These are phyloP conservation scores for Diachasmimorpha longicaudata DNA, from an alignment of 1,140 invertebrate genomes.

Conservation along the genomic window DNA sequence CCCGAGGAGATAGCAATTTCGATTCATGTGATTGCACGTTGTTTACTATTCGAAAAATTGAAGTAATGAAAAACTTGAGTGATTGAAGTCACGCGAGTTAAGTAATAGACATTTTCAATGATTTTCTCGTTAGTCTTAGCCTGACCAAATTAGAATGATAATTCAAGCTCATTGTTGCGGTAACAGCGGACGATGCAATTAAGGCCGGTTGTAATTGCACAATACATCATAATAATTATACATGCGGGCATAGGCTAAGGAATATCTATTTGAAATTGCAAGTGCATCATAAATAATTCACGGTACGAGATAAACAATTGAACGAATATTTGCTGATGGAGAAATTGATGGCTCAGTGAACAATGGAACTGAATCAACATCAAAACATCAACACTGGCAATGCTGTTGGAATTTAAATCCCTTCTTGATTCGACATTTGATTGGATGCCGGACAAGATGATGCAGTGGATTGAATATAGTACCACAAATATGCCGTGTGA, in stretches of 20 bases:
- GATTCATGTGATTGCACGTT: not conserved
- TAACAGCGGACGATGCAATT: slow-evolving; percentile 7
- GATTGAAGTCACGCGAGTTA: slow-evolving; percentile 14
- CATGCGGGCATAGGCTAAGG: not conserved
- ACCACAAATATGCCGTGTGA: slow-evolving; percentile 35
- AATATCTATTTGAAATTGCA: not conserved
- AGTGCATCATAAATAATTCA: not conserved
- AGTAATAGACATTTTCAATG: slow-evolving; percentile 13
- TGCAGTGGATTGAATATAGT: slow-evolving; percentile 12
- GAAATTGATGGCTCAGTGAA: too few relatives aligned
- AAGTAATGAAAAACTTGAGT: not conserved
- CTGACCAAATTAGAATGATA: slow-evolving; percentile 10
- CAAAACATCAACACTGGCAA: too few relatives aligned
- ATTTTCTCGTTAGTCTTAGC: slow-evolving; percentile 16
- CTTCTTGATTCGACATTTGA: slow-evolving; percentile 15
- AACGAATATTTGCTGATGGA: not conserved
- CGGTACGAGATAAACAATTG: not conserved
- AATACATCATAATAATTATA: slow-evolving; percentile 6
- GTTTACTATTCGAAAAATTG: not conserved
- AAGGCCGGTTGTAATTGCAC: slow-evolving; percentile 5
- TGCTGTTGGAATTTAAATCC: not conserved
- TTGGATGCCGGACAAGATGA: slow-evolving; percentile 4
- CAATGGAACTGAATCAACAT: too few relatives aligned
- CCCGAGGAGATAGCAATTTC: not conserved
- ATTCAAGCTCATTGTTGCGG: slow-evolving; percentile 13